phyloP scores from a whole-genome alignment of 2,888 invertebrate genomes.

The Hipparchia semele region DNA sequence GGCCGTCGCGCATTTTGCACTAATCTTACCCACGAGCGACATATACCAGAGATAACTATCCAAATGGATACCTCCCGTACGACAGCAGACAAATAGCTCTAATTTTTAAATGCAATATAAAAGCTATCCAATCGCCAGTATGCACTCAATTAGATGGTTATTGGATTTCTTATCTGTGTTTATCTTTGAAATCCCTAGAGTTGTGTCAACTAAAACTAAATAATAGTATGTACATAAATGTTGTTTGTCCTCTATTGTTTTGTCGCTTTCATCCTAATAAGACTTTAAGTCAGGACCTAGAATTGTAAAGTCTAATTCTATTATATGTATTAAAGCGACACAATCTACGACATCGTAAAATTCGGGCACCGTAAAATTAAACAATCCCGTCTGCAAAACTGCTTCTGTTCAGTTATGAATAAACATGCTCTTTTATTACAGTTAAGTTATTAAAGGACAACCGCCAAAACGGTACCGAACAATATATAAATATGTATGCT shows the following conservation, averaged over 20 bases:
- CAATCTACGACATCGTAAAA: slow-evolving; percentile 40
- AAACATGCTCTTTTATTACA: slow-evolving; percentile 28
- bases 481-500: no score
- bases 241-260: slow-evolving; percentile 13
- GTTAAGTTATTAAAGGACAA: slow-evolving; percentile 10
- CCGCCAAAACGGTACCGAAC: no score
- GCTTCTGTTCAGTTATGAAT: slow-evolving; percentile 35
- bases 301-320: slow-evolving; percentile 26
- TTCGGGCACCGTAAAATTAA: slow-evolving; percentile 40
- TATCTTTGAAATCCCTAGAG: slow-evolving; percentile 8
- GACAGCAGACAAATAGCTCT: slow-evolving; percentile 23
- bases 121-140: slow-evolving; percentile 22
- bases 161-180: slow-evolving; percentile 23
- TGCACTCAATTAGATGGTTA: slow-evolving; percentile 26
- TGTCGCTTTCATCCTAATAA: slow-evolving; percentile 23
- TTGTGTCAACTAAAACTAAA: slow-evolving; percentile 7
- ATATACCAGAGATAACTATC: slow-evolving; percentile 50
- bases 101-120: slow-evolving; percentile 15
- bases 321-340: slow-evolving; percentile 35
- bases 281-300: slow-evolving; percentile 31
- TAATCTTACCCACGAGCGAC: slow-evolving; percentile 69
- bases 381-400: slow-evolving; percentile 38
- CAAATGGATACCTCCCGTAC: slow-evolving; percentile 29
- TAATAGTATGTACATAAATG: slow-evolving; percentile 11
- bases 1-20: slow-evolving; percentile 76